These are phyloP conservation scores for Pygoscelis adeliae DNA, from an alignment of 2,113 vertebrate genomes.

Conservation along the genomic window DNA sequence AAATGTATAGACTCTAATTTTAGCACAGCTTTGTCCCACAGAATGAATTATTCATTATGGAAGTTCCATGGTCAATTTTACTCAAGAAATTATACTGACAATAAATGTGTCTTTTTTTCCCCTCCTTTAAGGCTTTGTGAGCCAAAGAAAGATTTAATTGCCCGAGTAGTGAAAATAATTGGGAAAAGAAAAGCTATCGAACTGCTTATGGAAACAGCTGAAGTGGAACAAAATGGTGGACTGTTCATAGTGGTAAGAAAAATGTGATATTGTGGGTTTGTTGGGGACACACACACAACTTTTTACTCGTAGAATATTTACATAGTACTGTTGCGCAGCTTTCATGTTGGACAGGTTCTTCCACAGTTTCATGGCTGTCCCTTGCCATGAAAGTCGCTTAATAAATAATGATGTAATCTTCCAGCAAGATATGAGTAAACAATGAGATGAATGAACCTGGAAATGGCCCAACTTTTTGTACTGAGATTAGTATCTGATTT, in stretches of 20 bases:
- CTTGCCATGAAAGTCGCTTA: background rate
- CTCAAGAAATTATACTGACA: background rate
- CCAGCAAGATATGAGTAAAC: background rate
- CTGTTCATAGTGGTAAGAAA: slow-evolving; percentile 88
- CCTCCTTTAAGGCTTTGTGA: slow-evolving; percentile 82
- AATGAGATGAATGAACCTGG: background rate
- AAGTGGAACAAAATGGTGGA: slow-evolving; percentile 91
- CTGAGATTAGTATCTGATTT: background rate
- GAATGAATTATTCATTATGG: background rate
- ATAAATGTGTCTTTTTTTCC: background rate
- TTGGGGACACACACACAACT: accelerated
- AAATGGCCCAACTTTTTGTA: background rate
- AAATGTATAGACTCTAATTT: background rate
- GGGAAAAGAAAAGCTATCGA: slow-evolving; percentile 92
- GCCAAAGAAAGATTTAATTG: slow-evolving; percentile 91
- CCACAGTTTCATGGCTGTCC: background rate
- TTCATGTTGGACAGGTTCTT: accelerated
- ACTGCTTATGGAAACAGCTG: slow-evolving; percentile 89
- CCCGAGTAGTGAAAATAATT: slow-evolving; percentile 86
- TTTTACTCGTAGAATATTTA: background rate
- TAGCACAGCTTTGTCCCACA: background rate
- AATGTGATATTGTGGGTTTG: background rate
- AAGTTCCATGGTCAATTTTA: background rate
- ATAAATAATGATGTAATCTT: background rate
- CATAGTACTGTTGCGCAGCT: background rate